A percentile compares a stretch with the other conserved stretches of the same genome.
Conservation (phyloP, 2,888 invertebrate species). For the Micoletzkya japonica region DNA sequence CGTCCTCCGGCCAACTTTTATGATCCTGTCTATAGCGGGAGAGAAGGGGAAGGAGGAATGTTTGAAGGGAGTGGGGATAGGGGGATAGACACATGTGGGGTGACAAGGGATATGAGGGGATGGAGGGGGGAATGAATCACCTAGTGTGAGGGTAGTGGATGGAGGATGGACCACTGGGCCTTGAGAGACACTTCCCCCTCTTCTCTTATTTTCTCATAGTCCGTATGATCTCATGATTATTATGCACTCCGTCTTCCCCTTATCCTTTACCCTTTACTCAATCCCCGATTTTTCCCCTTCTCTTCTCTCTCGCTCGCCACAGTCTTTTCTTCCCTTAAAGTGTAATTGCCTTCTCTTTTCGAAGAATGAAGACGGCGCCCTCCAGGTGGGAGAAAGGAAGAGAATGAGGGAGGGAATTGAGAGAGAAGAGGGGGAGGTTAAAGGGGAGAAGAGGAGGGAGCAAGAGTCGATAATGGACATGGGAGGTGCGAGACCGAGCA, state of each 20-base stretch:
- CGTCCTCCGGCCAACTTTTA: not conserved
- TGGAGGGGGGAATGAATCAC: too few species aligned
- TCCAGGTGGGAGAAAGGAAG: not conserved
- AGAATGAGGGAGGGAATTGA: not conserved
- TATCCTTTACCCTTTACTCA: too few species aligned
- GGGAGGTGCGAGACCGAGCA: not conserved
- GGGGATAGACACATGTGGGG: not conserved
- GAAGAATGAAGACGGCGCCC: not conserved
- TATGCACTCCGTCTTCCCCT: too few species aligned
- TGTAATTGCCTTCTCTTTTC: not conserved
- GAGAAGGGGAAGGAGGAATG: not conserved
- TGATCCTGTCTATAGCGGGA: not conserved
- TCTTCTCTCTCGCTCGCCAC: too few species aligned
- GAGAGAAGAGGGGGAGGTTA: too few species aligned
- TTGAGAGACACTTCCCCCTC: too few species aligned
- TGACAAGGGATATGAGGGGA: not conserved
- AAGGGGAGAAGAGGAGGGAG: not conserved
- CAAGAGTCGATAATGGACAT: not conserved
- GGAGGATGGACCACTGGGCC: too few species aligned
- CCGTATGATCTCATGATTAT: too few species aligned
- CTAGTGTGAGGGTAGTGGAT: too few species aligned
- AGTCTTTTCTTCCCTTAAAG: too few species aligned
- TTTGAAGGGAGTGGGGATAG: not conserved
- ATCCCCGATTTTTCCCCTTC: not conserved
- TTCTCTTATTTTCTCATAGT: too few species aligned